Evolutionary conservation across 1,140 invertebrate genomes (phyloP).

Genomic region (Apis dorsata): DNA sequence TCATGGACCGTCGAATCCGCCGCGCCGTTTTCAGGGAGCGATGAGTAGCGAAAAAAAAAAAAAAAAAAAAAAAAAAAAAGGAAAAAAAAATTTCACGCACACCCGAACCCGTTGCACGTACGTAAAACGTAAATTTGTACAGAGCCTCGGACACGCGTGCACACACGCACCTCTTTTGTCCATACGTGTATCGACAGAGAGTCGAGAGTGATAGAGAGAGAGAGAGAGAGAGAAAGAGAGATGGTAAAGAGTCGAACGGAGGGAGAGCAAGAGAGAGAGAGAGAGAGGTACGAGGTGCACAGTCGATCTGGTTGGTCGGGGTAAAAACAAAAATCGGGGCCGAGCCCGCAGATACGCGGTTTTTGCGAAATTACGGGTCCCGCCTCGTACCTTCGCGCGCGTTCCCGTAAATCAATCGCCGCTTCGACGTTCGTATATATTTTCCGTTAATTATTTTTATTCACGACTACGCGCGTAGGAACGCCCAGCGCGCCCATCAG

Average conservation of each 20-base stretch:
- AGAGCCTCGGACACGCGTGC: not conserved
- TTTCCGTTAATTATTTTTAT: constrained; percentile 74
- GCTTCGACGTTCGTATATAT: constrained; percentile 70
- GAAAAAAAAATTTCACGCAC: constrained; percentile 25
- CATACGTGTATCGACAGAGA: not conserved
- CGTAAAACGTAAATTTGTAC: constrained; percentile 33
- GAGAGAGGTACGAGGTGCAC: not conserved
- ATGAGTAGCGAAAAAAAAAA: constrained; percentile 52
- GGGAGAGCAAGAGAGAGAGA: too few relatives aligned
- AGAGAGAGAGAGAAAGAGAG: not conserved
- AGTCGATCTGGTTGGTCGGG: constrained; percentile 60
- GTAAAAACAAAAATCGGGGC: constrained; percentile 66
- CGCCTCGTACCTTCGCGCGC: constrained; percentile 65
- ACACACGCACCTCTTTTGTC: too few relatives aligned
- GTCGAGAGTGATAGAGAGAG: not conserved
- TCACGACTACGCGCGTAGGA: constrained; percentile 67
- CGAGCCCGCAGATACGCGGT: constrained; percentile 70
- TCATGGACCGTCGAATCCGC: constrained; percentile 50
- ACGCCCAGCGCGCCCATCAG: constrained; percentile 58
- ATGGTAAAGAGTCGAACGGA: too few relatives aligned
- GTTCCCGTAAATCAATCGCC: constrained; percentile 71
- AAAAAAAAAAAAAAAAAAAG: constrained; percentile 35
- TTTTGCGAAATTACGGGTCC: constrained; percentile 70
- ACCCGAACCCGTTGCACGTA: not conserved
- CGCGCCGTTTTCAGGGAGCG: constrained; percentile 51